A percentile compares a stretch with the other conserved stretches of the same genome.
phyloP scores from a whole-genome alignment of 2,113 vertebrate genomes.

The Tenebrosternarchus preto region DNA sequence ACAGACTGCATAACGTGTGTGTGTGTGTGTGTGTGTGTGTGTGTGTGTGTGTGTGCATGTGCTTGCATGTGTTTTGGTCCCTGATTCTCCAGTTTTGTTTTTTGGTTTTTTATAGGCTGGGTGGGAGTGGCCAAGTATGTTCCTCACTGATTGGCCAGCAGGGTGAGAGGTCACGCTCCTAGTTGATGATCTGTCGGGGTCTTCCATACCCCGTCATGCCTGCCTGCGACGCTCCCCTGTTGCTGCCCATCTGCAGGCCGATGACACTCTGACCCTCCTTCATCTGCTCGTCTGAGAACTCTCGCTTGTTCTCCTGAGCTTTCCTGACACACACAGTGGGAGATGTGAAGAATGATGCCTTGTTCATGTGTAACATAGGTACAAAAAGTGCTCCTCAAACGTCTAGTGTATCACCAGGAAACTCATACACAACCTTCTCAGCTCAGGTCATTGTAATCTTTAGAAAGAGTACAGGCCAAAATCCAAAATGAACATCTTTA shows the following conservation, averaged over 20 bases:
- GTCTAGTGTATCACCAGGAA: no score
- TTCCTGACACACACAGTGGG: constrained; percentile 75
- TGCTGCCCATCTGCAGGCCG: constrained; percentile 94
- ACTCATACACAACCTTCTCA: no score
- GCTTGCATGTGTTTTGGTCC: constrained; percentile 59
- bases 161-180: neutral
- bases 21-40: constrained; percentile 30
- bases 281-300: constrained; percentile 89
- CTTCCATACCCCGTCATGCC: constrained; percentile 92
- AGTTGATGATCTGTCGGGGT: constrained; percentile 86
- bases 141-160: constrained; percentile 41
- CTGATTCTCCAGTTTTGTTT: constrained; percentile 67
- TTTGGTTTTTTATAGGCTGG: constrained; percentile 53
- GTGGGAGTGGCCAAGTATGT: constrained; percentile 42
- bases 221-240: constrained; percentile 89
- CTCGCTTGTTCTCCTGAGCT: constrained; percentile 89
- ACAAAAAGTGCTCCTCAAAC: no score
- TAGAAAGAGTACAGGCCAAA: no score
- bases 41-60: constrained; percentile 26
- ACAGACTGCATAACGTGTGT: neutral
- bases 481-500: no score
- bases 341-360: no score
- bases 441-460: no score
- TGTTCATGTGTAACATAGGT: no score
- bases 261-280: constrained; percentile 90